Percentiles rank a stretch among this genome's conserved stretches.
phyloP scores from a whole-genome alignment of 2,797 vertebrate genomes.

The Botia almorhae region DNA sequence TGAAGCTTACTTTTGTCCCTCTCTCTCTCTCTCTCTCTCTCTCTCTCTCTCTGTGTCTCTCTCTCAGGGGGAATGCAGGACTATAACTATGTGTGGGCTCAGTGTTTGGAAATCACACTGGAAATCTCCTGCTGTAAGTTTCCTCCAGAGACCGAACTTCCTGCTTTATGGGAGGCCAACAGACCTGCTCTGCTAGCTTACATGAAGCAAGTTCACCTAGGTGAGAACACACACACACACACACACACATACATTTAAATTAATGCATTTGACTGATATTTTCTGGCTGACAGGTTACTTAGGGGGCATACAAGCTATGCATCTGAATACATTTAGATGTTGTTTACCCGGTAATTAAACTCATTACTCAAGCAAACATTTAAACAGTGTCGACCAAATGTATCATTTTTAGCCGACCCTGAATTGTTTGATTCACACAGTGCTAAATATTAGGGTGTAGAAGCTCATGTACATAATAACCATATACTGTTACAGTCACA shows the following conservation, averaged over 20 bases:
- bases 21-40: neutral
- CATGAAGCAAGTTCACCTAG: slow-evolving; percentile 89
- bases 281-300: too few relatives aligned
- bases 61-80: slow-evolving; percentile 94
- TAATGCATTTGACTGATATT: neutral
- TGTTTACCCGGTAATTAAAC: too few relatives aligned
- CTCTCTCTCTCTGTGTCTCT: slow-evolving; percentile 49
- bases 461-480: too few relatives aligned
- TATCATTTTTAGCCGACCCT: neutral
- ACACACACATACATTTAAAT: neutral
- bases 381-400: neutral
- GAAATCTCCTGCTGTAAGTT: slow-evolving; percentile 94
- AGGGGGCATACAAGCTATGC: too few relatives aligned
- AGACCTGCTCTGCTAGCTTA: slow-evolving; percentile 83
- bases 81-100: slow-evolving; percentile 91
- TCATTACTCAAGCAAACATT: neutral
- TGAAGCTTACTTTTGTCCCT: too few relatives aligned
- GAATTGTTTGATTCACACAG: neutral
- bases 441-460: neutral
- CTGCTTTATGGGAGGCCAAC: slow-evolving; percentile 85
- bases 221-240: slow-evolving; percentile 69
- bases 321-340: too few relatives aligned
- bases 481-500: neutral
- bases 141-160: slow-evolving; percentile 80
- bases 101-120: slow-evolving; percentile 91